Evolutionary conservation across 2,888 invertebrate genomes (phyloP), one percentile per base, ranked within the genome.

Genomic region (Lobophora halterata): DNA sequence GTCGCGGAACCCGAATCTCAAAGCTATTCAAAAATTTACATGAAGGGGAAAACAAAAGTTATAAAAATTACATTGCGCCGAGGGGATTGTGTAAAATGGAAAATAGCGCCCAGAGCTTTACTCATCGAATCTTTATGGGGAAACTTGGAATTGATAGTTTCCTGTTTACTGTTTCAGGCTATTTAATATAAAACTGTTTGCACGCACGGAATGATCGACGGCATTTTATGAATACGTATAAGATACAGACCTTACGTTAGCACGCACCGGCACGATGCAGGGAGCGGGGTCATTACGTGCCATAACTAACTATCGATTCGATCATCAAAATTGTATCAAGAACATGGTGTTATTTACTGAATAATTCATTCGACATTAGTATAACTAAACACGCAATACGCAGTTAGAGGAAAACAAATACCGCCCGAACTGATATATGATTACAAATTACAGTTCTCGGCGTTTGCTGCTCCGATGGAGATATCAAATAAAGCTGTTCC

Each of bases 131-230:
- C 67, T 79, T 80, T 78, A 81, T 80, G 77, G 75, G 68, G 56
- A 73, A 82, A 80, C 74, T 80, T 82, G 58, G 71, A 78, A 80
- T 78, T 76, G 77, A 77, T 79, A 72, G 75, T 75, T 80, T 77
- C 73, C 74, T 76, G 77, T 77, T 78, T 71, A 72, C 72, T 75
- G 73, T 75, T 76, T 75, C 56, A 67, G 71, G 68, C 62, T 71
- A 71, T 75, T 77, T 75, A 67, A 71, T 75, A 77, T 75, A 67
- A 75, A 78, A 75, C 71, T 70, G 76, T 75, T 74, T 74, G 71
- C 77, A 82, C 80, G 79, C 82, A 74, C 70, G 65, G 58, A 75
- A 74, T 70, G 67, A 74, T 69, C 63, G 63, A 71, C 69, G 65
- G 56, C 54, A 17, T 71, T 52, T 71, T 71, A 65, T 68, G 65